Conservation (phyloP, 2,797 vertebrate genomes). For the Enteromius argenteus region DNA sequence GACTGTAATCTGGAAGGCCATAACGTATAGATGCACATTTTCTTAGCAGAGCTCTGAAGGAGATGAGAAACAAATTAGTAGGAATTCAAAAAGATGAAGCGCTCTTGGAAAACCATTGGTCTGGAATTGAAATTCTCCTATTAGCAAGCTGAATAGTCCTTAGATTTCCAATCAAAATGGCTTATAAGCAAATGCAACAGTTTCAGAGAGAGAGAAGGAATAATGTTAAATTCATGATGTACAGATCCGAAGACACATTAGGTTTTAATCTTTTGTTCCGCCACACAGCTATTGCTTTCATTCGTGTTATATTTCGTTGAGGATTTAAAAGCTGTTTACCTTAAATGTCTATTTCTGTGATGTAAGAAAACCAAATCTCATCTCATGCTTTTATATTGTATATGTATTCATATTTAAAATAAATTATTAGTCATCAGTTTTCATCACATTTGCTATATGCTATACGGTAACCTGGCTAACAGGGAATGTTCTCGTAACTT, state of each 20-base stretch:
- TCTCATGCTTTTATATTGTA: conserved; percentile 4
- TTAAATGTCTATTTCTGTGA: conserved; percentile 18
- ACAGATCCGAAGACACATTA: conserved; percentile 35
- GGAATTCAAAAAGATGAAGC: conserved; percentile 49
- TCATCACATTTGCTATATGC: not conserved
- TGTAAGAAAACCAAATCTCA: not conserved
- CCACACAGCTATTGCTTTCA: conserved; percentile 6
- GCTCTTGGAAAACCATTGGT: not conserved
- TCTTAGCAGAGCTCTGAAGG: not conserved
- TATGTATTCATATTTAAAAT: not conserved
- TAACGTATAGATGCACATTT: conserved; percentile 16
- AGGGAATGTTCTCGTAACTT: no score
- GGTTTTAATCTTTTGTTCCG: conserved; percentile 19
- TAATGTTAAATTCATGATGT: conserved; percentile 42
- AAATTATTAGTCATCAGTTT: not conserved
- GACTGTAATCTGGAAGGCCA: conserved; percentile 12
- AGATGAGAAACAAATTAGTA: conserved; percentile 38
- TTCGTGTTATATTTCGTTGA: not conserved
- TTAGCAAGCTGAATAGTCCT: conserved; percentile 42
- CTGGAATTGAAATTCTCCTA: conserved; percentile 36
- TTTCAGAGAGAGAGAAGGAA: conserved; percentile 32
- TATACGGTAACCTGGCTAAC: no score
- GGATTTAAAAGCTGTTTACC: conserved; percentile 12
- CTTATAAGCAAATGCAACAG: conserved; percentile 28
- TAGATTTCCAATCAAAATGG: conserved; percentile 39